phyloP scores from a whole-genome alignment of 2,113 vertebrate genomes.

The Gnathonemus longibarbis region DNA sequence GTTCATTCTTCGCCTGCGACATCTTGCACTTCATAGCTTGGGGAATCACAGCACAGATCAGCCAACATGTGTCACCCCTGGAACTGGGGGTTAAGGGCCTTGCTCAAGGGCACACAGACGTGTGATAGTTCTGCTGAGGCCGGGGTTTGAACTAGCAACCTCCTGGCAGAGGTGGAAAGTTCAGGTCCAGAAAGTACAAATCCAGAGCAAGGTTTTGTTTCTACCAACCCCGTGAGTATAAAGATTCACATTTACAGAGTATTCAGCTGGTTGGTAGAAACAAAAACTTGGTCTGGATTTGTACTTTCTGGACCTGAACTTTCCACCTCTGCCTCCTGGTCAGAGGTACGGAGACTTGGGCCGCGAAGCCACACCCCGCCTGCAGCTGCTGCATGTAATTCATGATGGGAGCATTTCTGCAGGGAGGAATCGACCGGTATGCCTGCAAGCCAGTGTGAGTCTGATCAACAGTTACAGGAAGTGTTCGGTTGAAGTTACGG shows the following conservation, averaged over 20 bases:
- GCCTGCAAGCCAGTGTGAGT: not conserved
- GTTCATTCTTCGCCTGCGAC: not conserved
- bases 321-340: not conserved
- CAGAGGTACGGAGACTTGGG: not conserved
- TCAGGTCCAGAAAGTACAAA: too few species aligned
- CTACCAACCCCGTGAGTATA: too few species aligned
- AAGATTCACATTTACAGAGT: too few species aligned
- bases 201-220: too few species aligned
- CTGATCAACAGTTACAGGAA: not conserved
- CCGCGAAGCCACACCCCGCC: not conserved
- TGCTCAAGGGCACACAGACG: not conserved
- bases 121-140: not conserved
- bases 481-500: not conserved
- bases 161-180: not conserved
- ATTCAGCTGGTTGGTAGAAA: too few species aligned
- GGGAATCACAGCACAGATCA: not conserved
- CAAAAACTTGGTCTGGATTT: too few species aligned
- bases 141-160: not conserved
- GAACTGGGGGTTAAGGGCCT: not conserved
- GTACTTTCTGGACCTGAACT: too few species aligned
- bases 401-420: not conserved
- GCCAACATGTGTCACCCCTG: not conserved
- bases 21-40: not conserved
- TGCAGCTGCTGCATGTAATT: not conserved
- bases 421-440: not conserved